Conservation (phyloP, 2,888 invertebrate genomes). For the Hypolimnas misippus region DNA sequence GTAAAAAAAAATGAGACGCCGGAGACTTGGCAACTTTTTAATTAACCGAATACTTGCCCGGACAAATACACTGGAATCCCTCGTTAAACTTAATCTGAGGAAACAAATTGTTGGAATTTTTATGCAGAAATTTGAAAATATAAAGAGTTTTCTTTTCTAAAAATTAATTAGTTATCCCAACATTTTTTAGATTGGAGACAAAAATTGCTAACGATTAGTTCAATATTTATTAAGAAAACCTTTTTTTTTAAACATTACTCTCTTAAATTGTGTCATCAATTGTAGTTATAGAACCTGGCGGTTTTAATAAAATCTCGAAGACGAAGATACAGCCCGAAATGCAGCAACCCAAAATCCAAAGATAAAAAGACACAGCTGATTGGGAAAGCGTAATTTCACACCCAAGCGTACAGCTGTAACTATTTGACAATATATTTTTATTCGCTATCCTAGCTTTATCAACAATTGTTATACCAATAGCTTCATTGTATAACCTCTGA, state of each 20-base stretch:
- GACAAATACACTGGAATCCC: constrained; percentile 10
- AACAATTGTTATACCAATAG: constrained; percentile 58
- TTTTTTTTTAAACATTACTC: no score
- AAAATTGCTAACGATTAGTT: not conserved
- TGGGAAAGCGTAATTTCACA: constrained; percentile 62
- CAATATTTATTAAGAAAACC: not conserved
- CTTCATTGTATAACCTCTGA: constrained; percentile 56
- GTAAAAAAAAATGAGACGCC: constrained; percentile 5
- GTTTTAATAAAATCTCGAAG: constrained; percentile 48
- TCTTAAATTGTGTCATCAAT: not conserved
- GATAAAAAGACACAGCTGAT: constrained; percentile 59
- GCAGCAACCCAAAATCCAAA: constrained; percentile 60
- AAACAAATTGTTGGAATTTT: constrained; percentile 2
- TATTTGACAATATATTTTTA: constrained; percentile 56
- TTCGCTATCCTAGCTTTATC: constrained; percentile 55
- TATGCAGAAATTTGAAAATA: constrained; percentile 3
- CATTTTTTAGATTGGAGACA: not conserved
- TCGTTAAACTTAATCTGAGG: constrained; percentile 1
- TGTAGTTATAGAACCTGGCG: not conserved
- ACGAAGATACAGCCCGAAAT: constrained; percentile 56
- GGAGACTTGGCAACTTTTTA: constrained; percentile 43
- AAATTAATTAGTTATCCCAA: not conserved
- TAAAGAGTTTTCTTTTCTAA: not conserved
- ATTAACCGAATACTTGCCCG: constrained; percentile 43
- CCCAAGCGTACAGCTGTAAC: constrained; percentile 65